These are phyloP conservation scores for Himantopus leucocephalus DNA, from an alignment of 2,113 vertebrate species.

Conservation along the genomic window DNA sequence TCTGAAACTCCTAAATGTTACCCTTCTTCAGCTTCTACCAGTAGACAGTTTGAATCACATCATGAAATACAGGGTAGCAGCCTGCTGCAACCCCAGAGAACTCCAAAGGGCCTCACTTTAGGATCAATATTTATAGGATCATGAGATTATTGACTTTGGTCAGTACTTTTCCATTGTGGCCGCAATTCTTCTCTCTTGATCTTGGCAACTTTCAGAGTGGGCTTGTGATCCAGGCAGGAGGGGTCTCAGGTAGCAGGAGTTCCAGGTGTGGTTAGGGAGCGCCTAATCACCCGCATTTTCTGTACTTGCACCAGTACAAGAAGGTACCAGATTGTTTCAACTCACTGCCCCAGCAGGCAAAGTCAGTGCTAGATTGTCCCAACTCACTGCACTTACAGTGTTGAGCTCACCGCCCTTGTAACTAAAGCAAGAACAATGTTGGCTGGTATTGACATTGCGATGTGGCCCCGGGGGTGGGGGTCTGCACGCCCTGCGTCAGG, in stretches of 20 bases:
- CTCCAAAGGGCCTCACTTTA: not conserved
- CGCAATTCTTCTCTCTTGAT: not conserved
- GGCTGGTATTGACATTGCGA: not conserved
- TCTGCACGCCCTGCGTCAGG: not conserved
- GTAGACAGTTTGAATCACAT: not conserved
- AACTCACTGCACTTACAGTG: too few relatives aligned
- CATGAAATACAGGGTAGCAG: not conserved
- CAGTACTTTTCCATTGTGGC: not conserved
- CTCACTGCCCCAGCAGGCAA: not conserved
- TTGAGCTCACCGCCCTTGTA: too few relatives aligned
- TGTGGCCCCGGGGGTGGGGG: not conserved
- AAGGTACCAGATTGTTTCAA: not conserved
- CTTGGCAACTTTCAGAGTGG: not conserved
- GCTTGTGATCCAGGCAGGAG: not conserved
- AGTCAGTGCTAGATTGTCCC: too few relatives aligned
- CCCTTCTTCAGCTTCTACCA: not conserved
- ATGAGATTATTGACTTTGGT: not conserved
- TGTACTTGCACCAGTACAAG: not conserved
- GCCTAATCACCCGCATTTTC: not conserved
- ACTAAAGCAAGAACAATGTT: not conserved
- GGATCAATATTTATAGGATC: not conserved
- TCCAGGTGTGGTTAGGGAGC: not conserved
- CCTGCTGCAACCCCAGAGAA: not conserved
- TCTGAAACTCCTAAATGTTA: not conserved
- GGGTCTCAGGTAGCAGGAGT: not conserved